These are phyloP conservation scores for Molossus molossus DNA, from an alignment of 2,797 vertebrate genomes.

Conservation along the genomic window DNA sequence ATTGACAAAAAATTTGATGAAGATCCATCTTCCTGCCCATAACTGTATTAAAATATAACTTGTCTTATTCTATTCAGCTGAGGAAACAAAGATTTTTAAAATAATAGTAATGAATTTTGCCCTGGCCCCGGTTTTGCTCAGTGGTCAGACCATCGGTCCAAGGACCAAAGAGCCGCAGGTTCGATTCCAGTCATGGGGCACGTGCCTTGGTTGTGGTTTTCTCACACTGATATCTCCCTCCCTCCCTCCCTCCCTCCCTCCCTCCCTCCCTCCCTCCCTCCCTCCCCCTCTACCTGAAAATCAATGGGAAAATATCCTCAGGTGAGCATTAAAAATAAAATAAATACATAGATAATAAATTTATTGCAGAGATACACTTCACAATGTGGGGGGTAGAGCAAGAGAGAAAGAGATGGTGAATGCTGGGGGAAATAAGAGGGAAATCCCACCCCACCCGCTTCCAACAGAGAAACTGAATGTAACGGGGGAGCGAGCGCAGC, in stretches of 20 bases:
- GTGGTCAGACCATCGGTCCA: too few species aligned
- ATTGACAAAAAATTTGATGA: conserved; percentile 46
- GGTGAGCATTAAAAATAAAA: too few species aligned
- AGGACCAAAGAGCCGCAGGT: too few species aligned
- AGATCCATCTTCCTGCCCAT: background rate
- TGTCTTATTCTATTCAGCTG: background rate
- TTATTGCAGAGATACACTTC: background rate
- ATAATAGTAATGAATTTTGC: background rate
- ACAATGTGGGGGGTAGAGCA: background rate
- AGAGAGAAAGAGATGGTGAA: background rate
- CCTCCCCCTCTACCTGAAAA: too few species aligned
- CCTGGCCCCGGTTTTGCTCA: background rate
- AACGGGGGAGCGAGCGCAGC: accelerated
- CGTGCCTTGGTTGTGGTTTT: too few species aligned
- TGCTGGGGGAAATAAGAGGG: background rate
- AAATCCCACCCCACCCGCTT: background rate
- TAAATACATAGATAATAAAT: background rate
- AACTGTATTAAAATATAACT: background rate
- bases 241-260: too few species aligned
- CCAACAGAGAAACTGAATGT: background rate
- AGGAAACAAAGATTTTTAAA: background rate
- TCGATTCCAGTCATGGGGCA: too few species aligned
- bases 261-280: too few species aligned
- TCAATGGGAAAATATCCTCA: too few species aligned
- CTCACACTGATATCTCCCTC: too few species aligned